phyloP scores from a whole-genome alignment of 2,888 invertebrate species.

The Melitaea athalia region DNA sequence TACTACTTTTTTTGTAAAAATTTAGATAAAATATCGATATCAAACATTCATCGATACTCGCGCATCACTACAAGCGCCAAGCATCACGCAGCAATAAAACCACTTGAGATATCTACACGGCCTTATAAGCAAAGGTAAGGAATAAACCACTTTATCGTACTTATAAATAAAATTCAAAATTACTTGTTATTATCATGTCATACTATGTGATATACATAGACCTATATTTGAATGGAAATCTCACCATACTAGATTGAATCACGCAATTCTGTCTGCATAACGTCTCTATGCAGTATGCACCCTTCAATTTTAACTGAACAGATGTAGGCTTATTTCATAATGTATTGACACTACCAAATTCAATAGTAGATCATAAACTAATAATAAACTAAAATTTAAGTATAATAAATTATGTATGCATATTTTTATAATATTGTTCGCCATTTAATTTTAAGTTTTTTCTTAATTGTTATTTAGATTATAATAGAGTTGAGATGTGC shows the following conservation, averaged over 20 bases:
- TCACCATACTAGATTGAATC: background rate
- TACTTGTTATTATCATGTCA: slow-evolving; percentile 40
- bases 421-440: no score
- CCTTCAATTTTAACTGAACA: no score
- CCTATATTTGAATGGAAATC: slow-evolving; percentile 2
- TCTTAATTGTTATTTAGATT: no score
- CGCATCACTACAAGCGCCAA: slow-evolving; percentile 54
- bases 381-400: no score
- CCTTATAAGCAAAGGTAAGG: slow-evolving; percentile 22
- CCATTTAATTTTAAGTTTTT: no score
- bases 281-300: no score
- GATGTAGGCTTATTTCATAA: no score
- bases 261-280: background rate
- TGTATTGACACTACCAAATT: no score
- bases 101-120: slow-evolving; percentile 46
- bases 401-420: no score
- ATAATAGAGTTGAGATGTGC: no score
- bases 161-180: slow-evolving; percentile 24
- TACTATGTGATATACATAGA: slow-evolving; percentile 37
- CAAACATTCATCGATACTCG: slow-evolving; percentile 20
- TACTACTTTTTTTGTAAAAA: background rate
- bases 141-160: slow-evolving; percentile 30
- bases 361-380: no score
- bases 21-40: slow-evolving; percentile 13
- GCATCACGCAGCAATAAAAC: slow-evolving; percentile 56